Conservation (phyloP, 2,888 invertebrate species). For the Drosophila meridionalis region DNA sequence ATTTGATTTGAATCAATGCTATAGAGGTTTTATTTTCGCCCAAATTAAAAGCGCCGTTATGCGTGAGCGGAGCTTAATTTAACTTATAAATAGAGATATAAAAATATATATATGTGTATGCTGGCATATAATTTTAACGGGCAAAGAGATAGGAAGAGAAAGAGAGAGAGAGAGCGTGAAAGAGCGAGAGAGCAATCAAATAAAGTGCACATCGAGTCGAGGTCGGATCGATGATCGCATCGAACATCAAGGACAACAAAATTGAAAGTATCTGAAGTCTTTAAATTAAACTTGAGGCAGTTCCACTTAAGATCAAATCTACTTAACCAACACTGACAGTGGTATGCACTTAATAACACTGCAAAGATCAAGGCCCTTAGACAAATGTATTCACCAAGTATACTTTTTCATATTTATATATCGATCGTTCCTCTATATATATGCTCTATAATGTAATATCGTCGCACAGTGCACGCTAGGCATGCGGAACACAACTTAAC, state of each 20-base stretch:
- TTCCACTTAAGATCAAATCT: background rate
- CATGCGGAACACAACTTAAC: slow-evolving; percentile 50
- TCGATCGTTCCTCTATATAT: background rate
- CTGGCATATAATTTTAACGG: background rate
- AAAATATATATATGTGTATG: background rate
- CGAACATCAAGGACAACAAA: background rate
- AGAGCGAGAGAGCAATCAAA: background rate
- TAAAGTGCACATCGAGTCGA: background rate
- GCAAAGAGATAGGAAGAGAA: background rate
- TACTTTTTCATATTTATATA: background rate
- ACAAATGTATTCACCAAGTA: background rate
- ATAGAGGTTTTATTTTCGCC: slow-evolving; percentile 40
- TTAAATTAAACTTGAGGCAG: background rate
- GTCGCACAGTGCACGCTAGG: slow-evolving; percentile 45
- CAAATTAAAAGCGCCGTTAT: slow-evolving; percentile 76
- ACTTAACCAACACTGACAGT: too few species aligned
- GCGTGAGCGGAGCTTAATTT: slow-evolving; percentile 23
- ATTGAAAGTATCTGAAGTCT: background rate
- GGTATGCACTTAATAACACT: background rate
- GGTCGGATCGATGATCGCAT: background rate
- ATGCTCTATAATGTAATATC: slow-evolving; percentile 1
- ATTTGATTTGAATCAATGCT: slow-evolving; percentile 69
- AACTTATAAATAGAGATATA: background rate
- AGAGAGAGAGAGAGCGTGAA: background rate
- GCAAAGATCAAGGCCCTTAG: background rate